Conservation (phyloP, 2,888 invertebrate genomes). For the Eupithecia vulgata region DNA sequence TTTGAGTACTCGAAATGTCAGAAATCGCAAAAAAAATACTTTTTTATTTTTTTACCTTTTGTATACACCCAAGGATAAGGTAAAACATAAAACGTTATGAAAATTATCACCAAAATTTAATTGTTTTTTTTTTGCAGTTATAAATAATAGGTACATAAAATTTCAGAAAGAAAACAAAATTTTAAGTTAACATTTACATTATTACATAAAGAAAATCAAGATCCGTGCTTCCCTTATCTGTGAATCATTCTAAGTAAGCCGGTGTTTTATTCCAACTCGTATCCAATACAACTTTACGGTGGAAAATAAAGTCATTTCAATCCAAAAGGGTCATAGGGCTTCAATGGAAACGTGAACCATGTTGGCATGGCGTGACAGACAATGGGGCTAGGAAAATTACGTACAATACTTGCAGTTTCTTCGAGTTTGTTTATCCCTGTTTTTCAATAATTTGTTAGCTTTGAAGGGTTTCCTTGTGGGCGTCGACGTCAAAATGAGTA, state of each 20-base stretch:
- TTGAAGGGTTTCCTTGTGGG: no score
- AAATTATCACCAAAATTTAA: no score
- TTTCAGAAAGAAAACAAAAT: no score
- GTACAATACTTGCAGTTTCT: neutral
- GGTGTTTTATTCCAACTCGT: slow-evolving; percentile 2
- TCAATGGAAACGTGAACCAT: slow-evolving; percentile 51
- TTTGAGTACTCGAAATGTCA: no score
- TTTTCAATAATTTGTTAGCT: neutral
- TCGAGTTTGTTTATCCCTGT: neutral
- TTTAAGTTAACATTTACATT: no score
- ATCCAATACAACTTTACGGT: slow-evolving; percentile 20
- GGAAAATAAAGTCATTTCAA: slow-evolving; percentile 43
- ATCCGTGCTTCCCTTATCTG: neutral
- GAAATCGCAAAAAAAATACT: no score
- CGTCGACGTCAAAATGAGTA: no score
- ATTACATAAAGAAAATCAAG: neutral
- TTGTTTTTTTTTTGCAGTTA: no score
- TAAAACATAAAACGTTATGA: no score
- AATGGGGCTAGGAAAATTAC: slow-evolving; percentile 21
- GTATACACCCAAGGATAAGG: no score
- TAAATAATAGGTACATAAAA: no score
- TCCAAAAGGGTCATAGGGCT: slow-evolving; percentile 50
- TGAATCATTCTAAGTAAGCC: neutral
- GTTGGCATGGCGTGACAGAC: slow-evolving; percentile 35
- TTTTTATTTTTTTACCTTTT: no score